Evolutionary conservation across 2,797 vertebrate genomes (phyloP).

Genomic region (Streptopelia turtur): DNA sequence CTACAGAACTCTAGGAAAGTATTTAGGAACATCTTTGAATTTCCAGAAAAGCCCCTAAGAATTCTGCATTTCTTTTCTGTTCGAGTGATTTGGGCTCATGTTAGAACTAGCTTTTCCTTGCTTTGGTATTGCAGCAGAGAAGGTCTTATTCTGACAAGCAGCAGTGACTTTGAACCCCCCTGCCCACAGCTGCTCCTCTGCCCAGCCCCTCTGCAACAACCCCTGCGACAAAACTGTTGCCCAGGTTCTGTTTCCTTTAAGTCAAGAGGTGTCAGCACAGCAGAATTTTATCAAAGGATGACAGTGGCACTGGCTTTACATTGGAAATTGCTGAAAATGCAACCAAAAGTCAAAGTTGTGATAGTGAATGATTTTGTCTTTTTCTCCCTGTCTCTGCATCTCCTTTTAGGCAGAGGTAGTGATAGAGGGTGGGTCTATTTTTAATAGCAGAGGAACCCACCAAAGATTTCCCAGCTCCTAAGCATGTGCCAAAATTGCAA

Average conservation of each 20-base stretch:
- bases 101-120: not conserved
- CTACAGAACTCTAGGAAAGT: not conserved
- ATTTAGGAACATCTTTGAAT: not conserved
- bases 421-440: not conserved
- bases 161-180: not conserved
- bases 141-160: not conserved
- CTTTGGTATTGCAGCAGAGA: not conserved
- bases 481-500: not conserved
- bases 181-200: not conserved
- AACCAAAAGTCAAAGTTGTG: not conserved
- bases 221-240: not conserved
- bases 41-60: not conserved
- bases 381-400: accelerated
- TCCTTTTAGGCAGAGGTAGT: not conserved
- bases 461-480: not conserved
- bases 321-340: not conserved
- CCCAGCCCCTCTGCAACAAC: not conserved
- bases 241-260: not conserved
- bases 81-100: not conserved
- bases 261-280: not conserved
- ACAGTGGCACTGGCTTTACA: not conserved
- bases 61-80: not conserved
- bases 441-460: not conserved
- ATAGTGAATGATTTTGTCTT: not conserved
- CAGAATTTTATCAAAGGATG: not conserved